A percentile compares a stretch with the other conserved stretches of the same genome.
Evolutionary conservation across 2,888 invertebrate genomes (phyloP).

Genomic region (Diaprepes abbreviatus): DNA sequence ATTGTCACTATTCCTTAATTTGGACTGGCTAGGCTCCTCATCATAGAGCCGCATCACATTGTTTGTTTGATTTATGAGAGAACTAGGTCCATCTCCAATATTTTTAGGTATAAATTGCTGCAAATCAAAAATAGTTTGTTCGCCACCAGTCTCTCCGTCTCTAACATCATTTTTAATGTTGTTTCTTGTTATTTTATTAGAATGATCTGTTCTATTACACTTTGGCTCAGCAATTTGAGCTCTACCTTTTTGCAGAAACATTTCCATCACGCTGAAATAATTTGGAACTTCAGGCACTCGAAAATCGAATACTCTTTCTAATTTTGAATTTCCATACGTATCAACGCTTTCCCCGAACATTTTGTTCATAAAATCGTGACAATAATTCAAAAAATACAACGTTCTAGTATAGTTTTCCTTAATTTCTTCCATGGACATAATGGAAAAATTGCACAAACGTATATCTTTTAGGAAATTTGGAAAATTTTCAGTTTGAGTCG

Average conservation of each 20-base stretch:
- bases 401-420: constrained; percentile 32
- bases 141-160: not conserved
- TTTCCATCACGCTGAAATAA: constrained; percentile 38
- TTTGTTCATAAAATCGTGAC: constrained; percentile 48
- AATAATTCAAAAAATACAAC: constrained; percentile 49
- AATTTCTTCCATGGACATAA: constrained; percentile 28
- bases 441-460: not conserved
- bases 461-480: constrained; percentile 1
- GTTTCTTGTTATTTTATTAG: not conserved
- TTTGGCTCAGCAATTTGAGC: not conserved
- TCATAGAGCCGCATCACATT: not conserved
- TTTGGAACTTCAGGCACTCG: constrained; percentile 50
- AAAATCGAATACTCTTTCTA: constrained; percentile 33
- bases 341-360: constrained; percentile 29
- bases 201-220: not conserved
- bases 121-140: constrained; percentile 19
- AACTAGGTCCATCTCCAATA: constrained; percentile 20
- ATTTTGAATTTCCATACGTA: constrained; percentile 14
- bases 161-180: not conserved
- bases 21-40: not conserved
- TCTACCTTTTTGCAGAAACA: constrained; percentile 22
- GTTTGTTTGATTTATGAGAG: not conserved
- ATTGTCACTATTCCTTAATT: not conserved
- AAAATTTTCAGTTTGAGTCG: constrained; percentile 28
- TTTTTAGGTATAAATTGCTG: constrained; percentile 24